These are phyloP conservation scores for Cheirogaleus major DNA, from an alignment of 2,797 vertebrate species.

Conservation along the genomic window DNA sequence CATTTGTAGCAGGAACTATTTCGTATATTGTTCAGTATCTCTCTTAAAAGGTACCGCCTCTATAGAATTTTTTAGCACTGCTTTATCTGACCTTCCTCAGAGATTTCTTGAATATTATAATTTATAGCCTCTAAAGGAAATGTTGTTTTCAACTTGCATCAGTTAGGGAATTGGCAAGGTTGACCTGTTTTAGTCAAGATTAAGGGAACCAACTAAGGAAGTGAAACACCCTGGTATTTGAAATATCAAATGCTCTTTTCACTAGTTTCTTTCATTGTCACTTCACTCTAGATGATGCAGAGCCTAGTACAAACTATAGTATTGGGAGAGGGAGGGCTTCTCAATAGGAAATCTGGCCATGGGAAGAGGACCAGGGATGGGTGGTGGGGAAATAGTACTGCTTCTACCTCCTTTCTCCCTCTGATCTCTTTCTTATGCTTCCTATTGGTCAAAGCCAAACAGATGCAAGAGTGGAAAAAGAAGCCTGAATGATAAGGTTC, in stretches of 20 bases:
- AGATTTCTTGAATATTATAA: not conserved
- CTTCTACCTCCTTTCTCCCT: not conserved
- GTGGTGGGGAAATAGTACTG: no score
- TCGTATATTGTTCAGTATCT: not conserved
- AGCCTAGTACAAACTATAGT: not conserved
- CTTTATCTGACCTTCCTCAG: not conserved
- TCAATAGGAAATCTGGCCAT: not conserved
- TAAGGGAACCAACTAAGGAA: not conserved
- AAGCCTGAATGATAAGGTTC: not conserved
- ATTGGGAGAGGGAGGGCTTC: not conserved
- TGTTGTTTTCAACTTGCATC: not conserved
- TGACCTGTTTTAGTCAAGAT: not conserved
- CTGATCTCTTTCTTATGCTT: not conserved
- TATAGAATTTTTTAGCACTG: not conserved
- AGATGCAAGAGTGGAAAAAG: not conserved
- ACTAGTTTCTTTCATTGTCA: not conserved
- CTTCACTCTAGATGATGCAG: not conserved
- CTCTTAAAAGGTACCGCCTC: not conserved
- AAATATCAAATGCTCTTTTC: not conserved
- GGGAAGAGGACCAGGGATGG: not conserved
- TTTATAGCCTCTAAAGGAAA: not conserved
- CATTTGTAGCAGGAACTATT: not conserved
- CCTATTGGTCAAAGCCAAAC: not conserved
- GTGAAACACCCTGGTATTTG: not conserved
- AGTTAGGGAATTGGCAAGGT: not conserved